A percentile compares a stretch with the other conserved stretches of the same genome.
phyloP scores from a whole-genome alignment of 2,797 vertebrate genomes.

The Acanthiza pusilla region DNA sequence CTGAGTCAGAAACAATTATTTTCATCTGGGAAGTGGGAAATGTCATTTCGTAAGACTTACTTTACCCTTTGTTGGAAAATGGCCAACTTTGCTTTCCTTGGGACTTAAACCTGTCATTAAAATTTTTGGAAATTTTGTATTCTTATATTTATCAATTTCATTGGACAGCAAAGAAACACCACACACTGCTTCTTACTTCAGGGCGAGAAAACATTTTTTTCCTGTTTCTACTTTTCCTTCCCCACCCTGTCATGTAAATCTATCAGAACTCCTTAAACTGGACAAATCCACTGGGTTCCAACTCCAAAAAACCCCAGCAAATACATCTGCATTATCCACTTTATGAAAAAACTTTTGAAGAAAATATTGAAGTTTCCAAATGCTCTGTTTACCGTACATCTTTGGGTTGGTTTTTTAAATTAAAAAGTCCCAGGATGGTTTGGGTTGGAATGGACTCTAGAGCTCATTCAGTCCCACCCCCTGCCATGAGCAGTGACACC shows the following conservation, averaged over 20 bases:
- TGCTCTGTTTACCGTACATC: background rate
- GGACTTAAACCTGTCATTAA: background rate
- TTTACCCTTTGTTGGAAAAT: background rate
- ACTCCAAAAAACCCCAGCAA: background rate
- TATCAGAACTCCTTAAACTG: background rate
- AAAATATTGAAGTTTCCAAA: background rate
- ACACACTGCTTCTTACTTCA: background rate
- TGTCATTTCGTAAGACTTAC: background rate
- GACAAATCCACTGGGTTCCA: background rate
- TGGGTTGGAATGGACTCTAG: background rate
- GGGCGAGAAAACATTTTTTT: background rate
- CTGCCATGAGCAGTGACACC: background rate
- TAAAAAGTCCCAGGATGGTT: background rate
- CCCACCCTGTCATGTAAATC: rapidly evolving
- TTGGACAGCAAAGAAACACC: background rate
- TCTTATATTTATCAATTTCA: background rate
- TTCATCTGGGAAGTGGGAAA: conserved; percentile 8
- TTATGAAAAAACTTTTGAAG: background rate
- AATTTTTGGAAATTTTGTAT: background rate
- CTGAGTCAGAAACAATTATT: conserved; percentile 49
- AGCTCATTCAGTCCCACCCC: background rate
- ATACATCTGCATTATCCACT: background rate
- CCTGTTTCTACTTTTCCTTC: background rate
- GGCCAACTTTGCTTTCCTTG: background rate
- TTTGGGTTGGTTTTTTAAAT: background rate